A percentile compares a stretch with the other conserved stretches of the same genome.
These are phyloP conservation scores for Papilio xuthus DNA, from an alignment of 1,140 invertebrate genomes.

Conservation along the genomic window DNA sequence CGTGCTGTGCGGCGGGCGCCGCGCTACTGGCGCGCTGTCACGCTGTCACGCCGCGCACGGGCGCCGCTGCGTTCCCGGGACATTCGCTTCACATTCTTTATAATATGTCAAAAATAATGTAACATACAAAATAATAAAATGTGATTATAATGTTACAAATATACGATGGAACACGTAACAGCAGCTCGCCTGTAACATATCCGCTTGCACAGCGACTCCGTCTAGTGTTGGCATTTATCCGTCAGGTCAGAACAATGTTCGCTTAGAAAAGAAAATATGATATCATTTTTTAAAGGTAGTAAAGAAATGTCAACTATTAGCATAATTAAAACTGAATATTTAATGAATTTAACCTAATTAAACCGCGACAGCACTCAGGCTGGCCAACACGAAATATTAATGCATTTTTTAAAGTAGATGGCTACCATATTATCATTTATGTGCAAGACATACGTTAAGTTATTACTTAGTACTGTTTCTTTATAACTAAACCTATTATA, in stretches of 20 bases:
- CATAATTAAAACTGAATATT: background rate
- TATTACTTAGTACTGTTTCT: too few species aligned
- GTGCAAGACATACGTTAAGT: too few species aligned
- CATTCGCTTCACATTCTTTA: background rate
- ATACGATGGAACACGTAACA: background rate
- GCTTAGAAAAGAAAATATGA: background rate
- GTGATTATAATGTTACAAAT: too few species aligned
- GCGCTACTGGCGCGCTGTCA: constrained; percentile 47
- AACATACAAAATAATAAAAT: background rate
- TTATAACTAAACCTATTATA: too few species aligned
- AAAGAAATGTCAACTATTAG: background rate
- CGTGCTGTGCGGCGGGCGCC: constrained; percentile 43
- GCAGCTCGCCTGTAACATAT: background rate
- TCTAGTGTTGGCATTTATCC: background rate
- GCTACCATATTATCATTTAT: too few species aligned
- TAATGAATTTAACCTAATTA: background rate
- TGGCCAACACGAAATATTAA: too few species aligned
- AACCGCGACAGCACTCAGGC: background rate
- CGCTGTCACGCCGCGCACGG: constrained; percentile 26
- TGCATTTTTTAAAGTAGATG: too few species aligned
- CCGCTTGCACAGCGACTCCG: background rate
- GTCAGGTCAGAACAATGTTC: background rate
- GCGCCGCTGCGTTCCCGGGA: background rate
- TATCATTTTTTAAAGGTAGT: background rate
- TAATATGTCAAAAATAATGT: background rate